A percentile compares a stretch with the other conserved stretches of the same genome.
Evolutionary conservation across 1,140 invertebrate genomes (phyloP).

Genomic region (honey bee (Apis mellifera)): DNA sequence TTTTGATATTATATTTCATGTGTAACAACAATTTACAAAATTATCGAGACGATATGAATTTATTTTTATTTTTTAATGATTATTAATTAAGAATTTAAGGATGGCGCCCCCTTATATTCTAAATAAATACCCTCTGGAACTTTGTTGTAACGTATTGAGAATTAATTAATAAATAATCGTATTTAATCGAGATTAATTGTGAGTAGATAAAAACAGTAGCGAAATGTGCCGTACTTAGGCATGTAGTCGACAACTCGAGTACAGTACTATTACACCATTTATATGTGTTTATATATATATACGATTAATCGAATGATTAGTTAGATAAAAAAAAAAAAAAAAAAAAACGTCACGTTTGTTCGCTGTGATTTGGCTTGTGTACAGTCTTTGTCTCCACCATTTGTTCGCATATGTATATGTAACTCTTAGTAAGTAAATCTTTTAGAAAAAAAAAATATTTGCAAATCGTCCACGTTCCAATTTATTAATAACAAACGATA

Average conservation of each 20-base stretch:
- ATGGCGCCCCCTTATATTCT: no score
- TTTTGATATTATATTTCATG: no score
- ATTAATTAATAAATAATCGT: background rate
- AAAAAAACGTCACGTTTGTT: constrained; percentile 28
- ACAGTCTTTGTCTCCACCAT: constrained; percentile 32
- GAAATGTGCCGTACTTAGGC: constrained; percentile 23
- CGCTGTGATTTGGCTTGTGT: constrained; percentile 41
- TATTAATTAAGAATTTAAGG: no score
- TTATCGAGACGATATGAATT: no score
- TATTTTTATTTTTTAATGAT: no score
- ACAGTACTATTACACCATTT: constrained; percentile 7
- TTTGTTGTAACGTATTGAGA: constrained; percentile 9
- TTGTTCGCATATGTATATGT: constrained; percentile 54
- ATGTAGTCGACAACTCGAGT: constrained; percentile 6
- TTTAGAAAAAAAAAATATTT: background rate
- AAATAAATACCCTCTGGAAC: background rate
- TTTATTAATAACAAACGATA: background rate
- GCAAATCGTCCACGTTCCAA: constrained; percentile 42
- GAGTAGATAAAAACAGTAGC: constrained; percentile 24
- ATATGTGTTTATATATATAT: background rate
- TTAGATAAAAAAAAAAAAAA: background rate
- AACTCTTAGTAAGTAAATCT: background rate
- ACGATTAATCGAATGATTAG: background rate
- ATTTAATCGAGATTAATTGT: constrained; percentile 12
- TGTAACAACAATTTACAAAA: no score